Percentiles rank a stretch among this genome's conserved stretches.
These are phyloP conservation scores for Karalla daura DNA, from an alignment of 2,797 vertebrate species.

Conservation along the genomic window DNA sequence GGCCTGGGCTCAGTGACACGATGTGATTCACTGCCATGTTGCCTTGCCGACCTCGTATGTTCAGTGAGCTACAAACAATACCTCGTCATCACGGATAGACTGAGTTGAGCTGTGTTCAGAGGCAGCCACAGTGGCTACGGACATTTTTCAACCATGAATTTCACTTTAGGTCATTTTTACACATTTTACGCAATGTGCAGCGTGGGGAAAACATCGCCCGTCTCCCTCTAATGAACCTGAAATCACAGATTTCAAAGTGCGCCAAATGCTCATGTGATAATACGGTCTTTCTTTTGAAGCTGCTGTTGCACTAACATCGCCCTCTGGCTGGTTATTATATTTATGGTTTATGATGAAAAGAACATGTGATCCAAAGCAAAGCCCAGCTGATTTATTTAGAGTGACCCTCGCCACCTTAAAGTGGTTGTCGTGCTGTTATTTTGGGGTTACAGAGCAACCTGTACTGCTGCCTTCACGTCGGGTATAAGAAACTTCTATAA, in stretches of 20 bases:
- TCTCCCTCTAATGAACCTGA: not conserved
- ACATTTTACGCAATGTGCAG: not conserved
- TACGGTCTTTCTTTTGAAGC: not conserved
- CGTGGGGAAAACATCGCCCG: not conserved
- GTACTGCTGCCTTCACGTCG: too few species aligned
- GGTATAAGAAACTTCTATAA: too few species aligned
- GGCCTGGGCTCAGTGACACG: constrained; percentile 15
- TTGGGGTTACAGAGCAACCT: too few species aligned
- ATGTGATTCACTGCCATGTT: constrained; percentile 40
- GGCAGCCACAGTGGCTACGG: constrained; percentile 3
- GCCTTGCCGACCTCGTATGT: not conserved
- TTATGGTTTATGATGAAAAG: not conserved
- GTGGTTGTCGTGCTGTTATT: too few species aligned
- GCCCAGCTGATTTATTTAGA: too few species aligned
- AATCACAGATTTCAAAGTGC: too few species aligned
- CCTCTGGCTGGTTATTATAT: not conserved
- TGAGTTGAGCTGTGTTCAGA: not conserved
- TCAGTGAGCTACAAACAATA: constrained; percentile 3
- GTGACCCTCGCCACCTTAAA: too few species aligned
- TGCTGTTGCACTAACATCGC: not conserved
- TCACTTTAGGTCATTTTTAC: constrained; percentile 5
- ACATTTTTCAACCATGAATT: constrained; percentile 10
- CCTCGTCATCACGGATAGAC: constrained; percentile 12
- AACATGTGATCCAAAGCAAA: not conserved
- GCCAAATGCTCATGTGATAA: too few species aligned